These are phyloP conservation scores for Mythimna lalbum DNA, from an alignment of 2,888 invertebrate genomes.

Conservation along the genomic window DNA sequence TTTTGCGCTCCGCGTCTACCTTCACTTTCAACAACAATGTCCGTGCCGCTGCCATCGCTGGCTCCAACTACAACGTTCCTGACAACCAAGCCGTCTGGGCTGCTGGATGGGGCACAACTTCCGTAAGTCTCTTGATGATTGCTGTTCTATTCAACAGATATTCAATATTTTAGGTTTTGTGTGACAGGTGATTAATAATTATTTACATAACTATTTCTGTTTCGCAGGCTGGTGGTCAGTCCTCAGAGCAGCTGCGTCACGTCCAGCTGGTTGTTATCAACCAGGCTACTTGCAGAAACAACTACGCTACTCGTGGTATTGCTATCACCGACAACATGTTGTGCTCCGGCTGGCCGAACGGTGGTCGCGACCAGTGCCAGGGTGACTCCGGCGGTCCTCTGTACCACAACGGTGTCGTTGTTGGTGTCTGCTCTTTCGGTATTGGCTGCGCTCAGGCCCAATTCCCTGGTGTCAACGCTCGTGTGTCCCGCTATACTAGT, in stretches of 20 bases:
- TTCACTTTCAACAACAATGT: slow-evolving; percentile 47
- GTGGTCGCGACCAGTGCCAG: slow-evolving; percentile 75
- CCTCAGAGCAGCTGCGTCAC: slow-evolving; percentile 72
- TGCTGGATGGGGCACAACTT: slow-evolving; percentile 73
- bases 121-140: slow-evolving; percentile 59
- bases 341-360: slow-evolving; percentile 74
- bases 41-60: slow-evolving; percentile 65
- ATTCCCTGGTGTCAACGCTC: slow-evolving; percentile 77
- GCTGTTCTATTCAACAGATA: no score
- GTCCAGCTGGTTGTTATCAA: slow-evolving; percentile 72
- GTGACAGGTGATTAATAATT: neutral
- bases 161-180: neutral
- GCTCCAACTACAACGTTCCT: slow-evolving; percentile 67
- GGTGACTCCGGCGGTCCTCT: slow-evolving; percentile 80
- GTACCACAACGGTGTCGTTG: slow-evolving; percentile 73
- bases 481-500: slow-evolving; percentile 70
- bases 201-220: neutral
- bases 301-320: slow-evolving; percentile 62
- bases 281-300: slow-evolving; percentile 65
- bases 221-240: slow-evolving; percentile 60
- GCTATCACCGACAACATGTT: slow-evolving; percentile 75
- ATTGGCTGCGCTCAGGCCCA: slow-evolving; percentile 66
- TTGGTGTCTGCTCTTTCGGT: slow-evolving; percentile 78
- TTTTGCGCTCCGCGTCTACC: slow-evolving; percentile 18
- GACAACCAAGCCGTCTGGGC: slow-evolving; percentile 74